Percentiles rank a stretch among this genome's conserved stretches.
Conservation (phyloP, 2,888 invertebrate genomes). For the Eupithecia abbreviata region DNA sequence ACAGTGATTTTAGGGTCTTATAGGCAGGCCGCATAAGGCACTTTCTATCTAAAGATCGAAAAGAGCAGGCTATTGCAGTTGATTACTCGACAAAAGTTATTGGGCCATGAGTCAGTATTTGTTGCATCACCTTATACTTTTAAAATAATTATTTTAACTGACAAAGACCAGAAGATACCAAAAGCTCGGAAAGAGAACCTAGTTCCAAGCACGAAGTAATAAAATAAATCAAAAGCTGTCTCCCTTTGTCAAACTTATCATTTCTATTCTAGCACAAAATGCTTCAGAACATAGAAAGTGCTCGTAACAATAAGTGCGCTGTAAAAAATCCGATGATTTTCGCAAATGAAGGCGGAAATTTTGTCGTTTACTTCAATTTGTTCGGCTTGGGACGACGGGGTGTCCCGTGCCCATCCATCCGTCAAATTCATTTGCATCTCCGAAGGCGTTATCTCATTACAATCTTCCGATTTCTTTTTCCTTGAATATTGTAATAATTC, state of each 20-base stretch:
- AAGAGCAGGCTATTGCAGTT: neutral
- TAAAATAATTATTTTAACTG: neutral
- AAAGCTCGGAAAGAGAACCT: constrained; percentile 25
- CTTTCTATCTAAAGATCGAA: neutral
- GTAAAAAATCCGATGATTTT: constrained; percentile 50
- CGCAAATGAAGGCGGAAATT: constrained; percentile 65
- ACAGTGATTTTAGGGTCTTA: neutral
- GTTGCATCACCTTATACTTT: neutral
- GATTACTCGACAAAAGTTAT: neutral
- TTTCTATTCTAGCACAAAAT: constrained; percentile 23
- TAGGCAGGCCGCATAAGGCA: neutral
- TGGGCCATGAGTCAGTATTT: neutral
- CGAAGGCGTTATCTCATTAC: constrained; percentile 71
- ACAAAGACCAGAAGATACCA: constrained; percentile 8
- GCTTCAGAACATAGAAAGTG: constrained; percentile 19
- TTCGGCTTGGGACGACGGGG: constrained; percentile 51
- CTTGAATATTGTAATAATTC: constrained; percentile 59
- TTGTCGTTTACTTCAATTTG: constrained; percentile 65
- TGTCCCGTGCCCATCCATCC: constrained; percentile 54
- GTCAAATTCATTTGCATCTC: constrained; percentile 75
- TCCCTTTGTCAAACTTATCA: constrained; percentile 39
- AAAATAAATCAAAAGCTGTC: constrained; percentile 42
- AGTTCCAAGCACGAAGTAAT: constrained; percentile 32
- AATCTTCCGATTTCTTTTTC: constrained; percentile 61
- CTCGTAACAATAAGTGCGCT: constrained; percentile 36